phyloP scores from a whole-genome alignment of 2,797 vertebrate genomes.

The Pseudochaenichthys georgianus region DNA sequence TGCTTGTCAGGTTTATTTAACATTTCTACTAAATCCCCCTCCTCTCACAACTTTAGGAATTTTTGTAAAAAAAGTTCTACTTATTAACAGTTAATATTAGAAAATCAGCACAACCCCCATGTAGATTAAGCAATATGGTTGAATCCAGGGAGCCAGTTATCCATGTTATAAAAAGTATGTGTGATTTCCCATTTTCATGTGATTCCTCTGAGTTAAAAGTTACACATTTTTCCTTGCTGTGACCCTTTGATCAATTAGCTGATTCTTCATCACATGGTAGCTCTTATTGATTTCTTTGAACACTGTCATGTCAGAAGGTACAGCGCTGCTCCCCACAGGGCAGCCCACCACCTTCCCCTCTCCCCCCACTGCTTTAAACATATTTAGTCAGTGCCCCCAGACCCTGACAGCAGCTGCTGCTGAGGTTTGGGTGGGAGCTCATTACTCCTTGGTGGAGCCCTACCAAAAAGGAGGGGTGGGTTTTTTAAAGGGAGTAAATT shows the following conservation, averaged over 20 bases:
- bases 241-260: constrained; percentile 38
- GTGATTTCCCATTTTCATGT: background rate
- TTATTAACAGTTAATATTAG: background rate
- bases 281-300: constrained; percentile 45
- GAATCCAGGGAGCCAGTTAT: constrained; percentile 31
- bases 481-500: constrained; percentile 81
- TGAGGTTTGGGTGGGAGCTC: constrained; percentile 83
- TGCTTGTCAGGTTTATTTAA: background rate
- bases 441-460: constrained; percentile 78
- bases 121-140: constrained; percentile 40
- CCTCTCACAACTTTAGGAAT: background rate
- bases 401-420: constrained; percentile 81
- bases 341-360: constrained; percentile 49
- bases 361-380: constrained; percentile 49
- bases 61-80: background rate
- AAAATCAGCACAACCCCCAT: background rate
- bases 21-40: background rate
- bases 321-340: constrained; percentile 33
- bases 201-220: constrained; percentile 30
- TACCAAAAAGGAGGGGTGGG: constrained; percentile 72
- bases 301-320: constrained; percentile 25
- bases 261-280: constrained; percentile 29
- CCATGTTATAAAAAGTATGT: background rate
- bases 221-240: constrained; percentile 12
- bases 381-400: constrained; percentile 77